These are phyloP conservation scores for Pseudotriccus pelzelni DNA, from an alignment of 2,797 vertebrate genomes.

Conservation along the genomic window DNA sequence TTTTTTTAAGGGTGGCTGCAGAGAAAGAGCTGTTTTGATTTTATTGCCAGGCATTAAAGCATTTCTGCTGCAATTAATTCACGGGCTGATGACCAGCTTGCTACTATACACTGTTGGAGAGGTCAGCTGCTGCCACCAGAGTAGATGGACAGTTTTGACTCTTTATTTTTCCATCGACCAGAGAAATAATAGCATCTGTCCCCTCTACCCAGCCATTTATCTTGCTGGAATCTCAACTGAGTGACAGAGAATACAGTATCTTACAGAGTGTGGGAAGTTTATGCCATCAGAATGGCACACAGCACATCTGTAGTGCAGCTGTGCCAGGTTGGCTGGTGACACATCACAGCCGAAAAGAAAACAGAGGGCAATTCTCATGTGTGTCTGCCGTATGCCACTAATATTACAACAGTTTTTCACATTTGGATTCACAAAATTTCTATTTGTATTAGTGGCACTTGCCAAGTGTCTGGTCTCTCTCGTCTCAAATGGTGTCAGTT, in stretches of 20 bases:
- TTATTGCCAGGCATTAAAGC: neutral
- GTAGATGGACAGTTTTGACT: neutral
- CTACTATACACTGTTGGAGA: neutral
- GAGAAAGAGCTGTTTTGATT: neutral
- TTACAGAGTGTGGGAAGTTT: neutral
- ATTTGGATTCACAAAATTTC: neutral
- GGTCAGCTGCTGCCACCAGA: neutral
- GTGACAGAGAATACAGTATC: neutral
- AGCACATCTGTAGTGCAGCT: slow-evolving; percentile 26
- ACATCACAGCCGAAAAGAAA: neutral
- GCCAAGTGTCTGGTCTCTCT: neutral
- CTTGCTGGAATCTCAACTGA: neutral
- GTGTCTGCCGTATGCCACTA: neutral
- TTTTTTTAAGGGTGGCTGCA: neutral
- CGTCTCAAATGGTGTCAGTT: neutral
- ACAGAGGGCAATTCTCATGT: neutral
- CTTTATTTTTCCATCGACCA: neutral
- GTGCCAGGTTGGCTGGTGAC: neutral
- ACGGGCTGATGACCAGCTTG: neutral
- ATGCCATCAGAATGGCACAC: neutral
- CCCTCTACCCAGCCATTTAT: neutral
- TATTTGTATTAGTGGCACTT: neutral
- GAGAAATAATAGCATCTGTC: neutral
- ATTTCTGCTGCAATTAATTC: neutral
- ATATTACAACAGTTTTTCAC: neutral